Evolutionary conservation across 1,140 invertebrate species (phyloP).

Genomic region (Meloidogyne hapla): DNA sequence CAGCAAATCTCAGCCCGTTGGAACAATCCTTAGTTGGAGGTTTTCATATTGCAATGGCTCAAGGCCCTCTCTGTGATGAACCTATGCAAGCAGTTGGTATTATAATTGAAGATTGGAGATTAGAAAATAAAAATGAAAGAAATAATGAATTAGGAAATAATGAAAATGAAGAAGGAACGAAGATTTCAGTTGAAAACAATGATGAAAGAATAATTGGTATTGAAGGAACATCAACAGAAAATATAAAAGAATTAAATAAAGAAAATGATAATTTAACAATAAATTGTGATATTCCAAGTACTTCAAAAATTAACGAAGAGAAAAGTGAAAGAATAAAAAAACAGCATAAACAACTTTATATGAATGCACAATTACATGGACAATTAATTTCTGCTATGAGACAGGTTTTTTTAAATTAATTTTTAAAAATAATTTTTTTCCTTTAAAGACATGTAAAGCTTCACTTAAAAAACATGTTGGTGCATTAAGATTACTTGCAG

Average conservation of each 20-base stretch:
- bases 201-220: constrained; percentile 65
- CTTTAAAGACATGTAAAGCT: constrained; percentile 73
- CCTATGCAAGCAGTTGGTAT: constrained; percentile 91
- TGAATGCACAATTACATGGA: constrained; percentile 71
- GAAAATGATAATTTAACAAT: background rate
- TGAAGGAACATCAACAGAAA: constrained; percentile 71
- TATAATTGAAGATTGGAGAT: constrained; percentile 72
- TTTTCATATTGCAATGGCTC: constrained; percentile 84
- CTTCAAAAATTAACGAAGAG: background rate
- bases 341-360: background rate
- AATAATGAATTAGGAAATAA: constrained; percentile 34
- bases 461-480: constrained; percentile 78
- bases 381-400: constrained; percentile 88
- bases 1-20: constrained; percentile 37
- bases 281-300: background rate
- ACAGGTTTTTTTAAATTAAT: constrained; percentile 66
- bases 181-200: constrained; percentile 1
- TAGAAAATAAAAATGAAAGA: constrained; percentile 43
- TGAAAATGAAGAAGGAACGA: background rate
- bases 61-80: constrained; percentile 90
- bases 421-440: background rate
- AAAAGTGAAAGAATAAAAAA: background rate
- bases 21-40: constrained; percentile 77
- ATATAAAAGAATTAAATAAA: background rate
- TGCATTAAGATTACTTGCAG: constrained; percentile 84